Conservation (phyloP, 2,888 invertebrate genomes). For the Caenorhabditis auriculariae region DNA sequence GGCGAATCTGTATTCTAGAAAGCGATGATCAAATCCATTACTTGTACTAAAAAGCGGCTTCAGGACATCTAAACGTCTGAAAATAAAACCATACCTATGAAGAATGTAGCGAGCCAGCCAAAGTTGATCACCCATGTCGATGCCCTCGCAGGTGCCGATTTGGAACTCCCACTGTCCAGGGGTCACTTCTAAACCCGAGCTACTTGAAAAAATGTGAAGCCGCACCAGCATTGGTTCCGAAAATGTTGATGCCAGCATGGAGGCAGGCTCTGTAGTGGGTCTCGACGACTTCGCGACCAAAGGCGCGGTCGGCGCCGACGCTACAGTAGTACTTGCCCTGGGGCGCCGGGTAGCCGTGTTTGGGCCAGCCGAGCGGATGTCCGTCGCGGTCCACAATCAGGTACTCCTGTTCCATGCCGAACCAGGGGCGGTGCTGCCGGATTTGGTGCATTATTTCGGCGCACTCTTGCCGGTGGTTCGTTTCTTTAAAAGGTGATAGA, state of each 20-base stretch:
- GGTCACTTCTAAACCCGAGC: conserved; percentile 31
- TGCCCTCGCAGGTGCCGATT: conserved; percentile 67
- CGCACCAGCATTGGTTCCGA: conserved; percentile 90
- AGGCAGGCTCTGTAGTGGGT: conserved; percentile 91
- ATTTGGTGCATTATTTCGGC: conserved; percentile 64
- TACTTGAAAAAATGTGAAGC: not conserved
- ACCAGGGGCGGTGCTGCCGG: conserved; percentile 65
- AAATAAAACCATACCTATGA: too few relatives aligned
- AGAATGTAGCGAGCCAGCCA: conserved; percentile 67
- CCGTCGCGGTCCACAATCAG: conserved; percentile 65
- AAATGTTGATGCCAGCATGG: conserved; percentile 86
- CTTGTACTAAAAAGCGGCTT: too few relatives aligned
- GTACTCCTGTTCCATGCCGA: conserved; percentile 69
- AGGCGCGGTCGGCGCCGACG: conserved; percentile 90
- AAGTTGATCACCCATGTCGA: conserved; percentile 67
- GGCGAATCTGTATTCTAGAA: too few relatives aligned
- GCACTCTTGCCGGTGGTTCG: conserved; percentile 66
- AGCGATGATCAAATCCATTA: too few relatives aligned
- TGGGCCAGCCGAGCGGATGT: conserved; percentile 63
- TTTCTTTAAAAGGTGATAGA: conserved; percentile 31
- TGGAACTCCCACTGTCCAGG: conserved; percentile 63
- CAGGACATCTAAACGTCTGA: too few relatives aligned
- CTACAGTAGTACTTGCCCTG: conserved; percentile 82
- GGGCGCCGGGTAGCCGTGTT: conserved; percentile 59
- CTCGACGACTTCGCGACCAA: conserved; percentile 91